Percentiles rank a stretch among this genome's conserved stretches.
Evolutionary conservation across 2,888 invertebrate species (phyloP).

Genomic region (Thecocarcelia acutangulata): DNA sequence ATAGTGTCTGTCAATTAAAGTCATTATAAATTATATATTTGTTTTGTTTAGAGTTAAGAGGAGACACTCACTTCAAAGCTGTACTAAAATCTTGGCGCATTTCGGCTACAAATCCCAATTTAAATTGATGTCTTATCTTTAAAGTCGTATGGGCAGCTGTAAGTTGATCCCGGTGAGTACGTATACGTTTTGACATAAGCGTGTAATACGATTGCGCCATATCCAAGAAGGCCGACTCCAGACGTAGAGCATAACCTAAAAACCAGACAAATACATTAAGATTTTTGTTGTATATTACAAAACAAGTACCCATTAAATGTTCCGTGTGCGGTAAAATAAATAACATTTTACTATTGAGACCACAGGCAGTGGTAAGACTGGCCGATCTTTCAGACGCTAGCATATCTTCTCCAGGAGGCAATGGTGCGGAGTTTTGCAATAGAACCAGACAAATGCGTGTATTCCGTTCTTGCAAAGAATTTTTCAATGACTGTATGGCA

Average conservation of each 20-base stretch:
- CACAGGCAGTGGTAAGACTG: constrained; percentile 94
- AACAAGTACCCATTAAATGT: constrained; percentile 85
- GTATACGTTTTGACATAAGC: constrained; percentile 91
- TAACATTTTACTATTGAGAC: constrained; percentile 94
- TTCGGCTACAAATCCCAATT: constrained; percentile 97
- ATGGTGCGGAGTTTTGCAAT: constrained; percentile 91
- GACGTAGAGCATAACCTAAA: constrained; percentile 85
- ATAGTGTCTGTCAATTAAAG: constrained; percentile 85
- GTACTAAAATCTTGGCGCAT: constrained; percentile 93
- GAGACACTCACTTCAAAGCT: constrained; percentile 86
- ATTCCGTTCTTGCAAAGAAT: constrained; percentile 80
- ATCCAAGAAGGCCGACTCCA: constrained; percentile 97
- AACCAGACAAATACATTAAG: not conserved
- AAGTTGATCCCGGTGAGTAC: constrained; percentile 93
- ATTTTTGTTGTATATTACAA: not conserved
- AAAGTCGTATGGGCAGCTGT: constrained; percentile 95
- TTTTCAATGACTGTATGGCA: constrained; percentile 90
- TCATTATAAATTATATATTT: too few species aligned
- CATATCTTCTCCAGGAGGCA: constrained; percentile 90
- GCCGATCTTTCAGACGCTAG: constrained; percentile 95
- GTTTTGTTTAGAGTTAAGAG: constrained; percentile 4
- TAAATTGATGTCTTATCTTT: constrained; percentile 97
- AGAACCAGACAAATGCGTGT: constrained; percentile 93
- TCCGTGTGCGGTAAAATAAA: constrained; percentile 96
- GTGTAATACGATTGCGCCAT: constrained; percentile 96